phyloP scores from a whole-genome alignment of 2,888 invertebrate genomes.

The Xiphydria camelus region DNA sequence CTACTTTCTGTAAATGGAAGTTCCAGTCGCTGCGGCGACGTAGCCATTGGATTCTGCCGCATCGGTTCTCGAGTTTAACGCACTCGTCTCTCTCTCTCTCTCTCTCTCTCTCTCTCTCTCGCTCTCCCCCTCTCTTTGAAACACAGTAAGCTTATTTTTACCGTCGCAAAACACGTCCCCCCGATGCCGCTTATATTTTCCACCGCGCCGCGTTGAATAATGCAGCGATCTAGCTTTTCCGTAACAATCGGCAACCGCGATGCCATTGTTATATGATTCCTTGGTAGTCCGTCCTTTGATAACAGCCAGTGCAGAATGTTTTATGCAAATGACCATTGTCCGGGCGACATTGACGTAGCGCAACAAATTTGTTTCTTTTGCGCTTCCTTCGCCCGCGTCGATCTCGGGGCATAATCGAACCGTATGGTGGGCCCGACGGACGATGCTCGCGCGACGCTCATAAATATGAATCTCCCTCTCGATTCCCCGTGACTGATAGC shows the following conservation, averaged over 20 bases:
- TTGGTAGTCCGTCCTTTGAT: constrained; percentile 25
- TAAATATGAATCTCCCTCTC: not conserved
- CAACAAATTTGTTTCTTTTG: constrained; percentile 31
- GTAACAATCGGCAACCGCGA: constrained; percentile 17
- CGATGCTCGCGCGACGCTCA: not conserved
- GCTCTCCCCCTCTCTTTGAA: too few relatives aligned
- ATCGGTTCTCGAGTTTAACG: not conserved
- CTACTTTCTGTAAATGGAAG: constrained; percentile 1
- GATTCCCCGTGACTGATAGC: too few relatives aligned
- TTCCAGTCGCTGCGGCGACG: too few relatives aligned
- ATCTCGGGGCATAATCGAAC: constrained; percentile 5
- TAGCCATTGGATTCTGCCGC: too few relatives aligned
- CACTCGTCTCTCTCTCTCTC: constrained; percentile 5
- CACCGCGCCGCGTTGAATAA: constrained; percentile 12
- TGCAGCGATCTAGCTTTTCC: constrained; percentile 15
- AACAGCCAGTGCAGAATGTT: constrained; percentile 42
- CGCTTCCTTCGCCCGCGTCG: constrained; percentile 15
- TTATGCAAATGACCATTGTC: constrained; percentile 50
- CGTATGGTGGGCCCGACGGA: too few relatives aligned
- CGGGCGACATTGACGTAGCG: constrained; percentile 36
- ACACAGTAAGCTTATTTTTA: constrained; percentile 11
- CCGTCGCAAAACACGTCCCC: constrained; percentile 1
- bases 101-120: constrained; percentile 19
- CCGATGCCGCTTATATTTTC: constrained; percentile 1
- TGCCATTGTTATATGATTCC: constrained; percentile 35